Conservation (phyloP, 2,797 vertebrate genomes). For the Gorsachius magnificus region DNA sequence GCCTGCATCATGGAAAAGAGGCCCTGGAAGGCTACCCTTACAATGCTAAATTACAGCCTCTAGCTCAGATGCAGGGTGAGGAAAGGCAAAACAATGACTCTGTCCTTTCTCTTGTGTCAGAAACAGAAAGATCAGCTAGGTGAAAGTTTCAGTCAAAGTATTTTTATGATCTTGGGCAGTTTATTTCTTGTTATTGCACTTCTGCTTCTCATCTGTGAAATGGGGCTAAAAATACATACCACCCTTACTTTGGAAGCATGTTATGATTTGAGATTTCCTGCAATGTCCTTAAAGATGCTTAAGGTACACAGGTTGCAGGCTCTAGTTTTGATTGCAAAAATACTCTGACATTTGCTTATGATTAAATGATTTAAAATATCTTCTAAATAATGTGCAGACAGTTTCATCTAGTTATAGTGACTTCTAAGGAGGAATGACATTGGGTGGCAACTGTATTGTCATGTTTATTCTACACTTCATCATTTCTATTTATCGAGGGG, state of each 20-base stretch:
- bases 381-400: not conserved
- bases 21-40: not conserved
- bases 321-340: constrained; percentile 41
- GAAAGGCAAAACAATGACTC: not conserved
- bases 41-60: not conserved
- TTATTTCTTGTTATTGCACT: not conserved
- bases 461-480: not conserved
- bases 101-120: not conserved
- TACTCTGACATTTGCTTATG: constrained; percentile 27
- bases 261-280: not conserved
- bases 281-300: not conserved
- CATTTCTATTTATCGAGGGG: not conserved
- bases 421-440: not conserved
- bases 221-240: not conserved
- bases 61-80: not conserved
- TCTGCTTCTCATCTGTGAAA: not conserved
- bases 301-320: not conserved
- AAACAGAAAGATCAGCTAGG: not conserved
- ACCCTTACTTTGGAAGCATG: not conserved
- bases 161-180: not conserved
- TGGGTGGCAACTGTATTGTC: not conserved
- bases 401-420: not conserved
- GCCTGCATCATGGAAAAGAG: not conserved
- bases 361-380: constrained; percentile 11
- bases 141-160: not conserved